Conservation (phyloP, 37 sponge, comb jelly and placozoan genomes). For the Agelas oroides region DNA sequence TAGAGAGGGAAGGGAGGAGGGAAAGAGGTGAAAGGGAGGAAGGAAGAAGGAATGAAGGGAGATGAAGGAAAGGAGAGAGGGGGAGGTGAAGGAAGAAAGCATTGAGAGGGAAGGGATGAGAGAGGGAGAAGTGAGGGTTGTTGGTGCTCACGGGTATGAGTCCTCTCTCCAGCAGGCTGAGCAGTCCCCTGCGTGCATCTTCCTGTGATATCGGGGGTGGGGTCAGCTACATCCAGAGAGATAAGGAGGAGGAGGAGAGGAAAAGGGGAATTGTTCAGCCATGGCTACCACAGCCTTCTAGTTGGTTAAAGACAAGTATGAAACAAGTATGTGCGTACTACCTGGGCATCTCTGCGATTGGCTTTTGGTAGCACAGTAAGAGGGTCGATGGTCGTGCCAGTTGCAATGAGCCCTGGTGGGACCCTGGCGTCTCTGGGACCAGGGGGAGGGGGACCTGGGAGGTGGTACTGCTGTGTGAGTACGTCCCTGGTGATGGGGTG, state of each 20-base stretch:
- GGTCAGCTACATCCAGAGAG: conserved; percentile 75
- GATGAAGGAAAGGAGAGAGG: background rate
- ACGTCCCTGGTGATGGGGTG: conserved; percentile 54
- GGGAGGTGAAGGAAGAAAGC: background rate
- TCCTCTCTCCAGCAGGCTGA: conserved; percentile 93
- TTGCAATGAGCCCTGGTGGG: background rate
- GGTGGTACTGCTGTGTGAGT: conserved; percentile 35
- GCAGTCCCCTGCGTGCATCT: conserved; percentile 90
- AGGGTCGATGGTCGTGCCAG: conserved; percentile 37
- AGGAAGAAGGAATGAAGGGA: no score
- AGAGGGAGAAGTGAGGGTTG: no score
- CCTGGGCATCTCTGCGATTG: conserved; percentile 68
- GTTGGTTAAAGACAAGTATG: no score
- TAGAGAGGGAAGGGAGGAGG: no score
- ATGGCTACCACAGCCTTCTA: no score
- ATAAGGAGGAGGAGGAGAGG: background rate
- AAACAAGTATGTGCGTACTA: no score
- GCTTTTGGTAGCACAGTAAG: conserved; percentile 52
- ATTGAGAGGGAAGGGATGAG: no score
- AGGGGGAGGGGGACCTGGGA: background rate
- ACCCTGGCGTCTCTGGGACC: background rate
- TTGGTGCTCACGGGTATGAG: conserved; percentile 83
- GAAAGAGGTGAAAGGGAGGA: no score
- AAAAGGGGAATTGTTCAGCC: background rate
- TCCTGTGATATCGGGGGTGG: conserved; percentile 74